Percentiles rank a stretch among this genome's conserved stretches.
These are phyloP conservation scores for Oryzaephilus surinamensis DNA, from an alignment of 1,140 invertebrate genomes.

Conservation along the genomic window DNA sequence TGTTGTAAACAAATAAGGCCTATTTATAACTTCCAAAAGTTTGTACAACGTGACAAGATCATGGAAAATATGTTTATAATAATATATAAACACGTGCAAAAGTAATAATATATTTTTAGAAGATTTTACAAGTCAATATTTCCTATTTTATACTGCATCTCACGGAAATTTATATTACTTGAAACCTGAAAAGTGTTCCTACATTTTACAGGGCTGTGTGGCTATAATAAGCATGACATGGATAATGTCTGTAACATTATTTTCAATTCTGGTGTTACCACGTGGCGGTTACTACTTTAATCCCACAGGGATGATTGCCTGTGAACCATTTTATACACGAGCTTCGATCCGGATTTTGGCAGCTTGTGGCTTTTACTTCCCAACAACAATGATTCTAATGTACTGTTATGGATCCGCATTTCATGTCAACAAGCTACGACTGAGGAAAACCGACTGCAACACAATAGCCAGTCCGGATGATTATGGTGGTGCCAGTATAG, in stretches of 20 bases:
- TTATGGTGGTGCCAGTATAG: conserved; percentile 36
- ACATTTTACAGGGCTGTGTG: conserved; percentile 66
- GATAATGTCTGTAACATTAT: conserved; percentile 69
- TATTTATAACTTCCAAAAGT: no score
- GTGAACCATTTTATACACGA: conserved; percentile 73
- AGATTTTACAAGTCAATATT: no score
- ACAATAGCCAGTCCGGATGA: conserved; percentile 32
- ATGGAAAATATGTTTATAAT: no score
- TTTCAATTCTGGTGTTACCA: conserved; percentile 66
- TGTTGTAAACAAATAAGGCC: no score
- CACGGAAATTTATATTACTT: no score
- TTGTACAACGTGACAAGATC: no score
- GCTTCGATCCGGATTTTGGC: conserved; percentile 66
- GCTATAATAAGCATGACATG: conserved; percentile 70
- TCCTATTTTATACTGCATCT: no score
- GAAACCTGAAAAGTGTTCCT: no score
- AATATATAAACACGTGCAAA: no score
- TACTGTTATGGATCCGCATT: conserved; percentile 82
- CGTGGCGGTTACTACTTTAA: conserved; percentile 78
- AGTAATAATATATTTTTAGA: no score
- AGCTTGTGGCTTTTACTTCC: conserved; percentile 77
- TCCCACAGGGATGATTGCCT: conserved; percentile 68
- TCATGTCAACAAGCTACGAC: conserved; percentile 68
- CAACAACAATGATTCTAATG: conserved; percentile 81
- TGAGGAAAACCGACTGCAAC: conserved; percentile 44